Base-by-base conservation (phyloP, 2,113 vertebrate genomes). In the Trematomus loennbergii region DNA sequence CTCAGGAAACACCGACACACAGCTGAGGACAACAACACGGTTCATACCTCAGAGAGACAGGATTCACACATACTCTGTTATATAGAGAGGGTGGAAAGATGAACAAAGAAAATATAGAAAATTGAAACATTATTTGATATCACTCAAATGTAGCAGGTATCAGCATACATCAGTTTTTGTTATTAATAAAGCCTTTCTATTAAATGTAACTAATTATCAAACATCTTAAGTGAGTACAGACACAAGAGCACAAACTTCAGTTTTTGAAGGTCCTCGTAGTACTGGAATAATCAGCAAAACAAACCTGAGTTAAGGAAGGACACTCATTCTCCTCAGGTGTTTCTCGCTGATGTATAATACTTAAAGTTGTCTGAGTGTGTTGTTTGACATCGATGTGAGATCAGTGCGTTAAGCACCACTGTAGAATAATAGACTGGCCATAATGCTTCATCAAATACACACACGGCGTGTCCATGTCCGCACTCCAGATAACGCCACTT, bases 1-100 rank as follows among this genome's bases (percentile, higher is more conserved):
- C 92, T 98, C 96, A 0, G 96, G 96, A 84, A 97, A 96, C 72
- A 97, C 91, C 0, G 93, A 94, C 0, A 91, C 93, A 80, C 91
- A 96, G 89, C 97, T 98, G 95, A 69, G 73, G 43, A 68, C 79
- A 63, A 90, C 33, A 63, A 71, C 20, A 53, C 12, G 7, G 43
- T 45, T 22, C 45, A 53, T 12, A 50, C 7, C 36, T 36, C 11
- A 18, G 29, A 64, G 40, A 40, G 16, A 61, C 13, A 65, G 33
- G 53, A 9, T 11, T 43, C 22, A 52, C 40, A 77, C n/a, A 49
- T 50, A 43, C 13, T 25, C n/a, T 20, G 9, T 36, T 43, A 61
- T 60, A 22, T 52, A 60, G 36, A 72, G 48, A 46, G 18, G 4
- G 5, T 16, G 25, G 68, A 33, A 33, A 29, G 16, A 48, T n/a